Conservation (phyloP, 2,113 vertebrate species). For the Porphyrio hochstetteri region DNA sequence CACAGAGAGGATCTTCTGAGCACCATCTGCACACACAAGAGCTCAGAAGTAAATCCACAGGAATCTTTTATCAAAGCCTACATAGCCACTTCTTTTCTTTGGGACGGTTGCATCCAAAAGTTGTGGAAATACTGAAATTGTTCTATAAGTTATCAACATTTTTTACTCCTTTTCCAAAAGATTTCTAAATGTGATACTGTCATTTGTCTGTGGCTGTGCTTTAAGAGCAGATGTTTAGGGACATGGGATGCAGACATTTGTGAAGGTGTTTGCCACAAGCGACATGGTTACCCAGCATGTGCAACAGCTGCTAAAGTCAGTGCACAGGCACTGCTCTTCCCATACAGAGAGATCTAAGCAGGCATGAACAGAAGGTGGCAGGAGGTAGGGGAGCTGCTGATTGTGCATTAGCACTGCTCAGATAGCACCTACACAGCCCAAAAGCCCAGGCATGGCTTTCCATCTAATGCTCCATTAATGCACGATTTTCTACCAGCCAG, state of each 20-base stretch:
- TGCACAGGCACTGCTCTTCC: not conserved
- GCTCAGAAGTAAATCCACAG: not conserved
- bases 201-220: not conserved
- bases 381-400: not conserved
- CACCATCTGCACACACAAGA: not conserved
- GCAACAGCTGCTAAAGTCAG: not conserved
- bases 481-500: not conserved
- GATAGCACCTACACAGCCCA: not conserved
- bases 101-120: not conserved
- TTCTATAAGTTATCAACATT: not conserved
- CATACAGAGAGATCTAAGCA: not conserved
- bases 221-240: not conserved
- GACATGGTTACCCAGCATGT: not conserved
- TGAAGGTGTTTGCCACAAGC: not conserved
- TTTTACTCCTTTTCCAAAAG: not conserved
- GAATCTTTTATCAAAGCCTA: not conserved
- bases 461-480: not conserved
- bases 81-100: not conserved
- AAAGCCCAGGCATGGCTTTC: not conserved
- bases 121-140: not conserved
- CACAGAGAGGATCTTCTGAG: not conserved
- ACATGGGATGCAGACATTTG: not conserved
- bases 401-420: not conserved
- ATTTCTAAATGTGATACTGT: not conserved
- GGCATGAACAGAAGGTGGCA: not conserved